These are phyloP conservation scores for Cremastobaeus sp. DNA, from an alignment of 2,888 invertebrate species.

Conservation along the genomic window DNA sequence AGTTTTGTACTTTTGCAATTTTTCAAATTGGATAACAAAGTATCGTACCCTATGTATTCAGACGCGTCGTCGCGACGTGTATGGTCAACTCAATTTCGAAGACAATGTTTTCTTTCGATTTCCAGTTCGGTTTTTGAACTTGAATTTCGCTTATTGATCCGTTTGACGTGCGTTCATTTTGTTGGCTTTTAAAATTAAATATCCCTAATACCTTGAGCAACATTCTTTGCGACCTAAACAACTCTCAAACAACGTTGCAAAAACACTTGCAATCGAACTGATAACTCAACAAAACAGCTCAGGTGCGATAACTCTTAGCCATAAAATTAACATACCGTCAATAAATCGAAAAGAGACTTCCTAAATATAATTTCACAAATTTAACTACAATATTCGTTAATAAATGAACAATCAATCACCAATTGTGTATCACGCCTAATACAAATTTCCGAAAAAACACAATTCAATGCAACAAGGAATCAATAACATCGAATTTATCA, in stretches of 20 bases:
- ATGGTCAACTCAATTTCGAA: constrained; percentile 24
- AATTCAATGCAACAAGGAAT: constrained; percentile 1
- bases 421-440: constrained; percentile 20
- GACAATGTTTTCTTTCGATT: constrained; percentile 7
- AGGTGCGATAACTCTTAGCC: constrained; percentile 6
- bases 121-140: neutral
- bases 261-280: constrained; percentile 20
- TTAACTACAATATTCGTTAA: constrained; percentile 17
- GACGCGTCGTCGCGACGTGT: too few species aligned
- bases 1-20: constrained; percentile 55
- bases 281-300: constrained; percentile 16
- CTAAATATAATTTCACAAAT: constrained; percentile 34
- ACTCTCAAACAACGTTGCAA: constrained; percentile 12
- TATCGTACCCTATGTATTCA: constrained; percentile 19
- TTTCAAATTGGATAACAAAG: constrained; percentile 36
- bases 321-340: constrained; percentile 33
- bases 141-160: too few species aligned
- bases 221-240: constrained; percentile 2
- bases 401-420: constrained; percentile 37
- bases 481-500: constrained; percentile 6
- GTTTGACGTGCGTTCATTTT: too few species aligned
- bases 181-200: too few species aligned
- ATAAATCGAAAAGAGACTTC: constrained; percentile 19
- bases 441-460: constrained; percentile 28
- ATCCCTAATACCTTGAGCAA: constrained; percentile 10